A percentile compares a stretch with the other conserved stretches of the same genome.
These are phyloP conservation scores for Cheirogaleus medius DNA, from an alignment of 2,113 vertebrate species.

Conservation along the genomic window DNA sequence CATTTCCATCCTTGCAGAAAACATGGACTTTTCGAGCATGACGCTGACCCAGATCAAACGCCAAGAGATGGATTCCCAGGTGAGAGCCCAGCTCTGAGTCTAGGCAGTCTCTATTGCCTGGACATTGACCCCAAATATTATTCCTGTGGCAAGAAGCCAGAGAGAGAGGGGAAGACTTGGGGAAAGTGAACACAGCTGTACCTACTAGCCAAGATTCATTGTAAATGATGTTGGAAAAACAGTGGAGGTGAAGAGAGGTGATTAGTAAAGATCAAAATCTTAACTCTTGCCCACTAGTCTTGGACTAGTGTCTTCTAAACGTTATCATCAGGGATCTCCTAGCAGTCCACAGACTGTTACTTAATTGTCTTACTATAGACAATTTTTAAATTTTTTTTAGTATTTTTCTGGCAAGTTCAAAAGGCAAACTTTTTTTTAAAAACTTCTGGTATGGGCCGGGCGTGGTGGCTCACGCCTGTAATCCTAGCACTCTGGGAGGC, in stretches of 20 bases:
- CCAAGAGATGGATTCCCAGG: slow-evolving; percentile 98
- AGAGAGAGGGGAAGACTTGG: neutral
- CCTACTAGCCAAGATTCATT: neutral
- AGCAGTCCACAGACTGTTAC: neutral
- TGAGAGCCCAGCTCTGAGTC: slow-evolving; percentile 60
- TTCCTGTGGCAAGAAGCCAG: neutral
- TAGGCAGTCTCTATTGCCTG: accelerated
- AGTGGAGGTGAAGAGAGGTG: neutral
- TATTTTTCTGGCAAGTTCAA: no score
- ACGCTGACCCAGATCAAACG: slow-evolving; percentile 98
- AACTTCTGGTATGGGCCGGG: no score
- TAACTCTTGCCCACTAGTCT: neutral
- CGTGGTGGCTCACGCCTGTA: no score
- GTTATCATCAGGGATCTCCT: neutral
- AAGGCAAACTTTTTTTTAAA: no score
- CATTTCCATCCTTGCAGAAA: slow-evolving; percentile 85
- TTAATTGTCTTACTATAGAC: neutral
- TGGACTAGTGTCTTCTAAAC: neutral
- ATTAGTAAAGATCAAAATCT: neutral
- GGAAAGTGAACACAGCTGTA: neutral
- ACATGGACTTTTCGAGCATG: slow-evolving; percentile 97
- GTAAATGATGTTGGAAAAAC: neutral
- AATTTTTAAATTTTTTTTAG: neutral
- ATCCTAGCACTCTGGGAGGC: no score
- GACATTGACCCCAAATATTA: neutral